Evolutionary conservation across 2,888 invertebrate species (phyloP), one percentile per base, ranked within the genome.

Genomic region (Sphaerolaimus hirsutus): DNA sequence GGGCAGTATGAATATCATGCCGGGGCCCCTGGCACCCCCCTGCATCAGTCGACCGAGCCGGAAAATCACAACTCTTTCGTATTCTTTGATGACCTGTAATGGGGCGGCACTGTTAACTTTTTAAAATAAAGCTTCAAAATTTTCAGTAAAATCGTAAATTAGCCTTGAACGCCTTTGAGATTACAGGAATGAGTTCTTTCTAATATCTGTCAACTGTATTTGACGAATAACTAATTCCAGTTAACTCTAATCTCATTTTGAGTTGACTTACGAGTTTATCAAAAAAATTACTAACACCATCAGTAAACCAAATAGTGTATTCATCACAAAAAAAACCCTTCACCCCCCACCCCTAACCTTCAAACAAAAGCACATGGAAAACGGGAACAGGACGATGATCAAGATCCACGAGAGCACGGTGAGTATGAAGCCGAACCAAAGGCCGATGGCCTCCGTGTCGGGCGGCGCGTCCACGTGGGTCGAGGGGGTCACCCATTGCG

Each of bases 1-100:
- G 0, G 89, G 91, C 53, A 91, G 71, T 51, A 89, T 82, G 71
- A 91, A 91, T 70, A 91, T 89, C 59, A 91, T 83, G 47, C 89
- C 65, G 2, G 67, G 67, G 1, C 84, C 84, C 53, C 79, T 70
- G 2, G 79, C 78, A 1, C 78, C 79, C 1, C 80, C 80, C 52
- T 74, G 72, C 46, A 72, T 62, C 40, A 84, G 62, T 45, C 83
- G 72, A 32, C 83, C 84, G 55, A 84, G 71, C 22, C 83, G 75
- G 66, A 86, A 86, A 59, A 86, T 83, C 0, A 84, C 83, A 23
- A 21, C 81, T 78, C 2, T 80, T 79, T 58, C 84, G 71, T 64
- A 64, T 51, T 65, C 65, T 51, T 65, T 64, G 47, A 64, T 64
- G 24, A 61, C 59, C 57, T 58, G 42, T 2, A 52, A 50, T n/a